phyloP scores from a whole-genome alignment of 64 coral and sea anemone species.

The Anthopleura sola region DNA sequence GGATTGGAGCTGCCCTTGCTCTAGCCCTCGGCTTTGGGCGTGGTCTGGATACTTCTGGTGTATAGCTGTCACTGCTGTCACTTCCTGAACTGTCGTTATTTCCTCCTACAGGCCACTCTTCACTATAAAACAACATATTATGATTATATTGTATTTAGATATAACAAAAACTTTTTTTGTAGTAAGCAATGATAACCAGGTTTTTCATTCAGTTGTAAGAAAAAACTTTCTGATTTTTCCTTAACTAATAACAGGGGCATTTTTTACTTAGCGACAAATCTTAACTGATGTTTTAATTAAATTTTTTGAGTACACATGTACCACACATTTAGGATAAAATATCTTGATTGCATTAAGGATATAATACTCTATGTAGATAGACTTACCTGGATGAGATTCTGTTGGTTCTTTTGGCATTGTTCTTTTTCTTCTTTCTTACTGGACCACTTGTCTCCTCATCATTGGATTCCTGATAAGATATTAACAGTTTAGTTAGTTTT shows the following conservation, averaged over 20 bases:
- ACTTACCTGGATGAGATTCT: slow-evolving; percentile 46
- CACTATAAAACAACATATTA: slow-evolving; percentile 35
- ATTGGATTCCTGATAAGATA: slow-evolving; percentile 29
- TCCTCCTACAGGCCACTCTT: slow-evolving; percentile 70
- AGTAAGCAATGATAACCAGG: too few species aligned
- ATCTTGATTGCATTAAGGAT: background rate
- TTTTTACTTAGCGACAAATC: too few species aligned
- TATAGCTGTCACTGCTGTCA: slow-evolving; percentile 85
- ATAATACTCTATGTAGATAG: background rate
- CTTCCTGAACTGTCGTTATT: slow-evolving; percentile 59
- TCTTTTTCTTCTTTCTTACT: slow-evolving; percentile 27
- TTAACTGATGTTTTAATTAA: too few species aligned
- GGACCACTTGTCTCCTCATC: slow-evolving; percentile 45
- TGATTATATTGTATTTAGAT: too few species aligned
- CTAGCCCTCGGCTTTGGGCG: slow-evolving; percentile 62
- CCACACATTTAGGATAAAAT: too few species aligned
- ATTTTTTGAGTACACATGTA: too few species aligned
- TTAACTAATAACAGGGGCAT: too few species aligned
- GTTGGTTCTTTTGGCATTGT: slow-evolving; percentile 25
- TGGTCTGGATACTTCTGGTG: slow-evolving; percentile 58
- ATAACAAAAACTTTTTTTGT: too few species aligned
- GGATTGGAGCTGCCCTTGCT: slow-evolving; percentile 62
- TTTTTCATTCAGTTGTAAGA: too few species aligned
- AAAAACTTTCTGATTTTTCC: too few species aligned
- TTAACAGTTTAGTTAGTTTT: too few species aligned